Evolutionary conservation across 2,113 vertebrate genomes (phyloP), one percentile per base, ranked within the genome.

Genomic region (Ahaetulla prasina): DNA sequence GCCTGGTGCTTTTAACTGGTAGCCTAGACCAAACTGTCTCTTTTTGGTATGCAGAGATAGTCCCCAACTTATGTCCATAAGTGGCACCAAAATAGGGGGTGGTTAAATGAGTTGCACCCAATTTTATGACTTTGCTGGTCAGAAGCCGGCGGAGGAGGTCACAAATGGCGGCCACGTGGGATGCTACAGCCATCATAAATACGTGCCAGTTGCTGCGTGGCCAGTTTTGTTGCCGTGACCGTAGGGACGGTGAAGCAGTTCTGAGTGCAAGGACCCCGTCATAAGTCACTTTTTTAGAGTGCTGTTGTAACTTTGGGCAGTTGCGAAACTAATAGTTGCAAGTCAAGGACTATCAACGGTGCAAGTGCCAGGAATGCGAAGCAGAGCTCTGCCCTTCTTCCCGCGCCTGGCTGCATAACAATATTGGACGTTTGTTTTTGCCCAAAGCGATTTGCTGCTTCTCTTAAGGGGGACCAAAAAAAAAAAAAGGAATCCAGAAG

Each of bases 401-500:
- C 14, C 47, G 1, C 16, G 27, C 27, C 12, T 16, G 14, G 22
- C 35, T 8, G 49, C 63, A 23, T 11, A 20, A 2, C 14, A 10
- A 54, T 30, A 43, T 2, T 9, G 35, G 30, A 45, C 25, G 30
- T 27, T 18, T 0, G 0, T 1, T 14, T 45, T 85, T 20, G 10
- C 39, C 25, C 5, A 12, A 11, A 80, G 16, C 55, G 27, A 60
- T 5, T 14, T 8, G 14, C 90, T 90, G 90, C 57, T 89, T 2
- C 87, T 22, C 84, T n/a, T 91, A 91, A 91, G 35, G 94, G 92
- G 6, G 45, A n/a, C n/a, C n/a, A n/a, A n/a, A n/a, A n/a, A n/a
- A n/a, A n/a, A n/a, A n/a, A n/a, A n/a, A n/a, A 18, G 47, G n/a
- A 54, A 87, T 20, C 54, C 55, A 0, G 3, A 92, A 54, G 63